Conservation (phyloP, 2,113 vertebrate genomes). For the Actenoides hombroni region DNA sequence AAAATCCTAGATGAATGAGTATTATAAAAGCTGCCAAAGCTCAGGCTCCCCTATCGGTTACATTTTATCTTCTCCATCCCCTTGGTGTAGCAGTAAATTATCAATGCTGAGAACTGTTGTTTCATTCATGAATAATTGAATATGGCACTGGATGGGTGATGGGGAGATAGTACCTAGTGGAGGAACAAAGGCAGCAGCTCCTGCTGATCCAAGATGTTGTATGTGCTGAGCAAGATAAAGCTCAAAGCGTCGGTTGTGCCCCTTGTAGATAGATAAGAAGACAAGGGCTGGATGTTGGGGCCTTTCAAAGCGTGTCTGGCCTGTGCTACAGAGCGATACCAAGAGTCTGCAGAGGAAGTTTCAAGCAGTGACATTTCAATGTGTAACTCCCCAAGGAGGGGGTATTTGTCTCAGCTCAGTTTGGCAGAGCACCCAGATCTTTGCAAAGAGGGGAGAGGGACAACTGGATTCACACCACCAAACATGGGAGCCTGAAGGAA, state of each 20-base stretch:
- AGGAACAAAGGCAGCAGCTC: neutral
- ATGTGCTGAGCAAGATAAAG: neutral
- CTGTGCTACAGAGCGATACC: neutral
- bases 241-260: neutral
- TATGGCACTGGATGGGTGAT: slow-evolving; percentile 61
- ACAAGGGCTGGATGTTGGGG: neutral
- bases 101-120: slow-evolving; percentile 82
- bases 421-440: neutral
- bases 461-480: neutral
- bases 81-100: slow-evolving; percentile 80
- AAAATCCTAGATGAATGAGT: slow-evolving; percentile 71
- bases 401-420: neutral
- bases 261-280: neutral
- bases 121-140: slow-evolving; percentile 86
- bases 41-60: slow-evolving; percentile 72
- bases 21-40: slow-evolving; percentile 75
- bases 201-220: neutral
- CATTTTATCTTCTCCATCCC: slow-evolving; percentile 70
- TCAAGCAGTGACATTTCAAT: neutral
- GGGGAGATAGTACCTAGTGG: slow-evolving; percentile 21
- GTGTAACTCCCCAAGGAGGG: neutral
- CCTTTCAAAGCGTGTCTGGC: neutral
- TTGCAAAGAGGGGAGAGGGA: neutral
- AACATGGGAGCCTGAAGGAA: neutral
- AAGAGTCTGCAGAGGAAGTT: neutral